Percentiles rank a stretch among this genome's conserved stretches.
phyloP scores from a whole-genome alignment of 30 jellyfish, hydroid and myxozoan genomes.

The Chrysaora quinquecirrha region DNA sequence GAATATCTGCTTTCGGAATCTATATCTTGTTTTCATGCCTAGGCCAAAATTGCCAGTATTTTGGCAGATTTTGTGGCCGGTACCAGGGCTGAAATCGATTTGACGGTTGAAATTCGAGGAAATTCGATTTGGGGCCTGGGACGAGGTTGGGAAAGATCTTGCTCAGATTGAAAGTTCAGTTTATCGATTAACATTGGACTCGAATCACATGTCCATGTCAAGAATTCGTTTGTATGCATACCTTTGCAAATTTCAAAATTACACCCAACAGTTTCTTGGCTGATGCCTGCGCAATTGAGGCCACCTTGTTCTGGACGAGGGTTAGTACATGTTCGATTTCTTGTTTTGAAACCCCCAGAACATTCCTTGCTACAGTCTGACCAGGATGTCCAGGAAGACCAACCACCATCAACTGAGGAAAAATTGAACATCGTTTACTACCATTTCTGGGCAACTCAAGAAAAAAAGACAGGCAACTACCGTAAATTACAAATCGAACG shows the following conservation, averaged over 20 bases:
- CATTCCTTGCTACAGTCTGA: conserved; percentile 9
- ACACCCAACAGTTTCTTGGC: background rate
- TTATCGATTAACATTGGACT: no score
- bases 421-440: background rate
- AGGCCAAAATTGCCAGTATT: no score
- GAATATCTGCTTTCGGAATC: no score
- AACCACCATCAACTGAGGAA: conserved; percentile 33
- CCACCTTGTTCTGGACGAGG: conserved; percentile 28
- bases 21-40: no score
- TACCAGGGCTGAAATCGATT: no score
- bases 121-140: no score
- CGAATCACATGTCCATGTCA: no score
- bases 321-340: conserved; percentile 14
- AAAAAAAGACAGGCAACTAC: background rate
- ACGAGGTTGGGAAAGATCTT: no score
- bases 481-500: background rate
- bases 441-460: background rate
- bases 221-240: background rate
- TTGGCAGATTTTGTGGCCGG: no score
- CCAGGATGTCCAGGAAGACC: conserved; percentile 11
- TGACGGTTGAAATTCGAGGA: no score
- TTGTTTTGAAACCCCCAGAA: conserved; percentile 12
- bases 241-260: background rate
- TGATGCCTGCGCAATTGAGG: background rate
- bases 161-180: no score